A percentile compares a stretch with the other conserved stretches of the same genome.
phyloP scores from a whole-genome alignment of 2,888 invertebrate species.

The Willowsia nigromaculata region DNA sequence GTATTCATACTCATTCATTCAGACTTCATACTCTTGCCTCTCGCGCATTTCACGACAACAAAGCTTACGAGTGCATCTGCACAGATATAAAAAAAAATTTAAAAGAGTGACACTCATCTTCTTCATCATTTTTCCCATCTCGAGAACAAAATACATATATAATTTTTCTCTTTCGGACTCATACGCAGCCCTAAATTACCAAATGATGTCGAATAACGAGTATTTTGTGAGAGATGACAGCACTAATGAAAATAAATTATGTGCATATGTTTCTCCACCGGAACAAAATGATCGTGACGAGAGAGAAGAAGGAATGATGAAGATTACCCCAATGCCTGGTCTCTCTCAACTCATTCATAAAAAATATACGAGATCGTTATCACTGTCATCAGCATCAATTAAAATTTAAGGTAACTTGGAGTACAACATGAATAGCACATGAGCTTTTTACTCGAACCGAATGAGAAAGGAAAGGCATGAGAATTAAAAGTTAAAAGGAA shows the following conservation, averaged over 20 bases:
- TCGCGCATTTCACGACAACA: background rate
- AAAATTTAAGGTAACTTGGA: too few species aligned
- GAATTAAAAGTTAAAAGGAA: too few species aligned
- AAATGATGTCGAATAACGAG: constrained; percentile 65
- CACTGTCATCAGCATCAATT: too few species aligned
- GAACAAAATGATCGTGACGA: background rate
- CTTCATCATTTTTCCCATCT: background rate
- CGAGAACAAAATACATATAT: too few species aligned
- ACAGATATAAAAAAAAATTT: too few species aligned
- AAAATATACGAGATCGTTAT: too few species aligned
- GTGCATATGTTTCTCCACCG: background rate
- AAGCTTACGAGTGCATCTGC: background rate
- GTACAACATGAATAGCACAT: too few species aligned
- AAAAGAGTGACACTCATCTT: constrained; percentile 20
- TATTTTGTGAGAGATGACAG: background rate
- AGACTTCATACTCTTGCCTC: background rate
- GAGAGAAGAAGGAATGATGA: background rate
- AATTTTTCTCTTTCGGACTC: background rate
- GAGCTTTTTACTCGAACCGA: too few species aligned
- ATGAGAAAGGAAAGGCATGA: too few species aligned
- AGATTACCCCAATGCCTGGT: constrained; percentile 64
- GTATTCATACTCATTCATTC: background rate
- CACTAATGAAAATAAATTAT: background rate
- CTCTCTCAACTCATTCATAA: too few species aligned
- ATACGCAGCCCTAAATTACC: constrained; percentile 55